Evolutionary conservation across 1,140 invertebrate species (phyloP), one percentile per base, ranked within the genome.

Genomic region (Gryllus bimaculatus): DNA sequence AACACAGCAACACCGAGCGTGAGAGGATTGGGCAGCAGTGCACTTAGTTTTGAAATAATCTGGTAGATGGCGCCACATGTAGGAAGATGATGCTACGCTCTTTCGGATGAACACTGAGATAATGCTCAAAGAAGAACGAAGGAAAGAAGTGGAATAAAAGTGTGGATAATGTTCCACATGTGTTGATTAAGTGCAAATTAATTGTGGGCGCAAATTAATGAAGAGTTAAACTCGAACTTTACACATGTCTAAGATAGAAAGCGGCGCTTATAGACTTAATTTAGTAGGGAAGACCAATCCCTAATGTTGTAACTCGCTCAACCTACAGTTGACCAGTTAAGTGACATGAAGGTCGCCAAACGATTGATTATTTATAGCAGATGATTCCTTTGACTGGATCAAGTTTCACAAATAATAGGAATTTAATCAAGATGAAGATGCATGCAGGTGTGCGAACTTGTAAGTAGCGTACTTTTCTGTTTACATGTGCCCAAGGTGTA

Each of bases 301-400:
- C 26, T 79, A 66, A 10, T 48, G 26, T 77, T 79, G 7, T 39
- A 39, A 39, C n/a, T 47, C 47, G n/a, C 21, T 79, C 54, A 20
- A 48, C 48, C 73, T 79, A 48, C 12, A 73, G 49, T 54, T 77
- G 48, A 73, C 75, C 48, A 49, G 47, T 18, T 15, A 75, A 77
- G 39, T 79, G 79, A 79, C 79, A 79, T 78, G 78, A 78, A 79
- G 79, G 79, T 79, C 79, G 79, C 73, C 26, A 47, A 66, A 74
- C 49, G 76, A 79, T 79, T 79, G 79, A 79, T 79, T 79, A 79
- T 79, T 79, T 79, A 79, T 79, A 79, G 79, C 79, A 79, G 79
- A 79, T 79, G 79, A 79, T 79, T 79, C 48, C 75, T 79, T 79
- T n/a, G 54, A 77, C 26, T 54, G 48, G 76, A 73, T 75, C n/a